A percentile compares a stretch with the other conserved stretches of the same genome.
Evolutionary conservation across 2,113 vertebrate species (phyloP).

Genomic region (Ailurus styani): DNA sequence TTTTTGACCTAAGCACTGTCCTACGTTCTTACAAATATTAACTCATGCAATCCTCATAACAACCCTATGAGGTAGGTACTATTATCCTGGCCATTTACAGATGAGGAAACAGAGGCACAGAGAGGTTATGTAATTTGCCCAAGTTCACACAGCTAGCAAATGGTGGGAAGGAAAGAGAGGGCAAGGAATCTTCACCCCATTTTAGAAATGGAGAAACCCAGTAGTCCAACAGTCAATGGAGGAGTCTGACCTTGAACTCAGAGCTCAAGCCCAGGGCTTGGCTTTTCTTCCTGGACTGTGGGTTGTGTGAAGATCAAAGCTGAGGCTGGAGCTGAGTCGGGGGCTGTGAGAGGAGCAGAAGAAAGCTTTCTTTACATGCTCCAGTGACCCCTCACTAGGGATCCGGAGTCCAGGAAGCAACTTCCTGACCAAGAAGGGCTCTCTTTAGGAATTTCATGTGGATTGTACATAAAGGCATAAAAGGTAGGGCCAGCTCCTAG

Average conservation of each 20-base stretch:
- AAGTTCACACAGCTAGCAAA: background rate
- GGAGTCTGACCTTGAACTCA: background rate
- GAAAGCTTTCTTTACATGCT: background rate
- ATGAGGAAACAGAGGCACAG: background rate
- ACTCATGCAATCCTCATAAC: background rate
- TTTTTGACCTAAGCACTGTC: background rate
- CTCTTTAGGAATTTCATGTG: background rate
- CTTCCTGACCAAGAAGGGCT: background rate
- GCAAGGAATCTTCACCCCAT: background rate
- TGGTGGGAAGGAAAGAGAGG: background rate
- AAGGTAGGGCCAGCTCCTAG: background rate
- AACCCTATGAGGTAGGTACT: background rate
- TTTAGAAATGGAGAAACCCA: background rate
- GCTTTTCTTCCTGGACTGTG: background rate
- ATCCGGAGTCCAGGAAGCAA: background rate
- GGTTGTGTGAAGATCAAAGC: background rate
- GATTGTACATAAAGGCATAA: background rate
- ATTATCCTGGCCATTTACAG: background rate
- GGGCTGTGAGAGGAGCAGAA: background rate
- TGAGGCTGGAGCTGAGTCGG: background rate
- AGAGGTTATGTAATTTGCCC: background rate
- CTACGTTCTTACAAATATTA: background rate
- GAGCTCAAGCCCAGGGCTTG: background rate
- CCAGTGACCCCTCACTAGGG: background rate
- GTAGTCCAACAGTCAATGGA: background rate